Percentiles rank a stretch among this genome's conserved stretches.
These are phyloP conservation scores for Bombyx mandarina DNA, from an alignment of 1,140 invertebrate species.

Conservation along the genomic window DNA sequence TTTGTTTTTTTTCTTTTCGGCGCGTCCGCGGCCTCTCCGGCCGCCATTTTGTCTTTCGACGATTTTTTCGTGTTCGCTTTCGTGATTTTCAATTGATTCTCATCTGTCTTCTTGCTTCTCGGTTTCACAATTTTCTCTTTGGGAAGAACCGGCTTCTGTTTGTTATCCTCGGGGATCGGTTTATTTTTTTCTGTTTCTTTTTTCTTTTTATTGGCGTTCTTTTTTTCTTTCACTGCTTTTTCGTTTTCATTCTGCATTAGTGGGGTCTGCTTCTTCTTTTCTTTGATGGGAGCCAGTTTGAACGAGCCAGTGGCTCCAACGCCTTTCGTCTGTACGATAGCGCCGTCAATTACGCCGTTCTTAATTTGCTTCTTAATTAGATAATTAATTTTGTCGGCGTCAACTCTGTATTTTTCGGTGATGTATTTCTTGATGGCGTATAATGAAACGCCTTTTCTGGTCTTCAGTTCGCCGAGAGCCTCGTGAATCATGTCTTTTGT, in stretches of 20 bases:
- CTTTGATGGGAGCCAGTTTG: slow-evolving; percentile 29
- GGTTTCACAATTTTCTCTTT: too few species aligned
- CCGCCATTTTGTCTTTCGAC: slow-evolving; percentile 9
- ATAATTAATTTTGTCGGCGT: slow-evolving; percentile 43
- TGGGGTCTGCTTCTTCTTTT: slow-evolving; percentile 18
- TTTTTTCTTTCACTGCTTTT: slow-evolving; percentile 11
- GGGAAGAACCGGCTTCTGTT: too few species aligned
- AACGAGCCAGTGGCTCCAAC: slow-evolving; percentile 50
- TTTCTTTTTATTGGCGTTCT: slow-evolving; percentile 4
- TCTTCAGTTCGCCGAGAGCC: slow-evolving; percentile 37
- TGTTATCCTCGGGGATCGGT: too few species aligned
- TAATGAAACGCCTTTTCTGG: slow-evolving; percentile 43
- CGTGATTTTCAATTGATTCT: slow-evolving; percentile 13
- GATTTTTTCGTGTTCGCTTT: slow-evolving; percentile 13
- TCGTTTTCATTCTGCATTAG: slow-evolving; percentile 11
- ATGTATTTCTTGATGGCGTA: slow-evolving; percentile 55
- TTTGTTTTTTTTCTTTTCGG: slow-evolving; percentile 19
- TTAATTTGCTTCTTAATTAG: slow-evolving; percentile 47
- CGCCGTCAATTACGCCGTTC: slow-evolving; percentile 33
- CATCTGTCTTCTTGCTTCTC: slow-evolving; percentile 7
- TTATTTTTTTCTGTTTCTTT: slow-evolving; percentile 2
- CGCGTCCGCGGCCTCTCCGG: slow-evolving; percentile 1
- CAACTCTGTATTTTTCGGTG: slow-evolving; percentile 31
- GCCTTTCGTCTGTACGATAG: slow-evolving; percentile 42
- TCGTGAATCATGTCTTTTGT: slow-evolving; percentile 47